Evolutionary conservation across 1,140 invertebrate genomes (phyloP).

Genomic region (Pemphigus obesinymphae): DNA sequence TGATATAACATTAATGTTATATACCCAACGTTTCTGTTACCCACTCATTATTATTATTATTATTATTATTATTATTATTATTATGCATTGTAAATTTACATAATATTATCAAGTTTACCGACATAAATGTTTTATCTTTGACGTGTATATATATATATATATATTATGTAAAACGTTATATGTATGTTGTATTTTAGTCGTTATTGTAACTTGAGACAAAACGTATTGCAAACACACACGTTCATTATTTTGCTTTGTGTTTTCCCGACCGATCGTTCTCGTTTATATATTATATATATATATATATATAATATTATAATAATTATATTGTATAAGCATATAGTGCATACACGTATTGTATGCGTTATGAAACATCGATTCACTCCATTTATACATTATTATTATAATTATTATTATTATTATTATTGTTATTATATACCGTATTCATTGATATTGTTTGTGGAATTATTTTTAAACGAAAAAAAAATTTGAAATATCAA

Average conservation of each 20-base stretch:
- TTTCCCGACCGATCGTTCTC: neutral
- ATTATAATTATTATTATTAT: neutral
- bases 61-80: neutral
- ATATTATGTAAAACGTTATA: neutral
- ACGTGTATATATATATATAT: neutral
- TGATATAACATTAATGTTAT: no score
- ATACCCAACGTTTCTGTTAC: slow-evolving; percentile 10
- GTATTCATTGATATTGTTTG: neutral
- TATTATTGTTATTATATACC: neutral
- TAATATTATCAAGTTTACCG: neutral
- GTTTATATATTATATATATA: neutral
- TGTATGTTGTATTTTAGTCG: neutral
- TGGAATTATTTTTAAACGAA: neutral
- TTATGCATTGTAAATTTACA: neutral
- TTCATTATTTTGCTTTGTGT: neutral
- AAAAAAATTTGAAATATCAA: no score
- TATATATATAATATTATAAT: neutral
- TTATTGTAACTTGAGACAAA: neutral
- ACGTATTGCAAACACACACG: neutral
- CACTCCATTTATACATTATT: neutral
- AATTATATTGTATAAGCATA: neutral
- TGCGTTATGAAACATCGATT: neutral
- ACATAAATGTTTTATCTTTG: neutral
- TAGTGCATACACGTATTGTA: no score
- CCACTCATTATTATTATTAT: slow-evolving; percentile 16